A percentile compares a stretch with the other conserved stretches of the same genome.
Conservation (phyloP, 2,113 vertebrate species). For the Chaenogobius annularis region DNA sequence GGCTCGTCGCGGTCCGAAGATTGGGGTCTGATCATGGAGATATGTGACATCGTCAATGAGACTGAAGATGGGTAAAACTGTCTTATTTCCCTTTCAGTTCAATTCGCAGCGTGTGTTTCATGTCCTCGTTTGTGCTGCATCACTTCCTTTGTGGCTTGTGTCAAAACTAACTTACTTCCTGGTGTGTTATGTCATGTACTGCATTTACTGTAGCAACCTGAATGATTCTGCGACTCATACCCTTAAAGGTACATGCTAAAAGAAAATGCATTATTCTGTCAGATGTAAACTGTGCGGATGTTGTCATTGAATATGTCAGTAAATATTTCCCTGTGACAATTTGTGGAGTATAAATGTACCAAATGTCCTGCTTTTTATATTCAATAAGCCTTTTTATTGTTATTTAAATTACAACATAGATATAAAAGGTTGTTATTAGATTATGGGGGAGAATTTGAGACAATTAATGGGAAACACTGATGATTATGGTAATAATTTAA, state of each 20-base stretch:
- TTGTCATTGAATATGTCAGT: no score
- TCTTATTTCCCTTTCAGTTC: no score
- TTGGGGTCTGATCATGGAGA: slow-evolving; percentile 80
- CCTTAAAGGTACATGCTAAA: not conserved
- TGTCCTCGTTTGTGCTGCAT: slow-evolving; percentile 1
- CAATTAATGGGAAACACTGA: no score
- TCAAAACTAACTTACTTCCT: not conserved
- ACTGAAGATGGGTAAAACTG: slow-evolving; percentile 74
- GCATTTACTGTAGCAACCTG: not conserved
- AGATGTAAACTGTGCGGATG: not conserved
- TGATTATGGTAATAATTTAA: no score
- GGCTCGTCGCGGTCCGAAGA: slow-evolving; percentile 67
- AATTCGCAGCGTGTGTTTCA: not conserved
- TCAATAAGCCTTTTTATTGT: no score
- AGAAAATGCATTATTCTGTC: not conserved
- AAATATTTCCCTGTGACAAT: no score
- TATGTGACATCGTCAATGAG: slow-evolving; percentile 81
- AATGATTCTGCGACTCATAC: no score
- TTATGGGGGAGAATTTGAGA: no score
- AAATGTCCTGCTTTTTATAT: no score
- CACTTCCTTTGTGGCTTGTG: slow-evolving; percentile 3
- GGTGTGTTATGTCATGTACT: not conserved
- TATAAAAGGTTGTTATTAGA: no score
- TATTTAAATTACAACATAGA: no score
- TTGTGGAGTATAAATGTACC: no score